phyloP scores from a whole-genome alignment of 1,140 invertebrate genomes.

The Nilaparvata lugens region DNA sequence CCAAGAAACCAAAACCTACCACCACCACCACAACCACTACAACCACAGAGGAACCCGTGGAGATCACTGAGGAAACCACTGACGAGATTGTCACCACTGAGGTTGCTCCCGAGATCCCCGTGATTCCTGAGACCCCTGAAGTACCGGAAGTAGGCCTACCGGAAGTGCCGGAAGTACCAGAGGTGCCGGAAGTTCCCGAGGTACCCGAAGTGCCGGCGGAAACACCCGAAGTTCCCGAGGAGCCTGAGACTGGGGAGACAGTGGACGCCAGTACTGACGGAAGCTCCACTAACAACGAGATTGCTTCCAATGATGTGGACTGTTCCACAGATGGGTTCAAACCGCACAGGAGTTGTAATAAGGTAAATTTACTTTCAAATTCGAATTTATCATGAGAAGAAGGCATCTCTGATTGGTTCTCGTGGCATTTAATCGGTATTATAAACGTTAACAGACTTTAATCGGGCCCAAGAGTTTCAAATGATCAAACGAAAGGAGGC shows the following conservation, averaged over 20 bases:
- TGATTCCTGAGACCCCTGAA: no score
- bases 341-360: conserved; percentile 51
- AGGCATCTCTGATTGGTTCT: no score
- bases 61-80: conserved; percentile 25
- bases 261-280: neutral
- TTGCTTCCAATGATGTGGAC: conserved; percentile 38
- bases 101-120: no score
- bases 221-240: neutral
- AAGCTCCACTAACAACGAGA: conserved; percentile 30
- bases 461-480: no score
- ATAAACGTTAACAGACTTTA: no score
- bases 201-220: neutral
- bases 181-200: no score
- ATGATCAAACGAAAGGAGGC: no score
- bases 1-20: conserved; percentile 9
- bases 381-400: no score
- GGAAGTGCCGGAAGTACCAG: no score
- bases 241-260: neutral
- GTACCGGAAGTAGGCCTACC: no score
- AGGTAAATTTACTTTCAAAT: conserved; percentile 38
- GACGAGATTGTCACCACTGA: neutral
- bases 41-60: conserved; percentile 4
- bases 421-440: no score
- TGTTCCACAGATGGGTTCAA: conserved; percentile 51
- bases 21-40: conserved; percentile 7